Conservation (phyloP, 2,888 invertebrate genomes). For the Galerucella pusilla region DNA sequence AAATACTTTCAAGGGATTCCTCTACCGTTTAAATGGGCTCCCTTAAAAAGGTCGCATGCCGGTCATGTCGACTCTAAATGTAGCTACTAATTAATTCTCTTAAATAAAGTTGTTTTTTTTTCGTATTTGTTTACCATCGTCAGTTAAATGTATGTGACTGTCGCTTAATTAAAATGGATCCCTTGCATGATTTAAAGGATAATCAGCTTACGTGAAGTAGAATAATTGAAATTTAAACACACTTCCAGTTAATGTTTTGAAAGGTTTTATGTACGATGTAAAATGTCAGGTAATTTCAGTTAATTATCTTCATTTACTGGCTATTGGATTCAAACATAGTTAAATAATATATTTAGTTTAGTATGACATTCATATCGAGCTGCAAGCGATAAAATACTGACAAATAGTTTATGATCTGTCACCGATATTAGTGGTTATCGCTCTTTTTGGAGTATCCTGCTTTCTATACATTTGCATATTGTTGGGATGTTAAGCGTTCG, state of each 20-base stretch:
- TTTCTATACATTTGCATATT: no score
- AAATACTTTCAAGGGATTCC: constrained; percentile 39
- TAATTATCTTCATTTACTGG: no score
- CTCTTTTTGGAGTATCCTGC: no score
- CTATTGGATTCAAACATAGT: no score
- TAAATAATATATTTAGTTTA: no score
- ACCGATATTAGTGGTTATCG: background rate
- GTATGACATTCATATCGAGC: no score
- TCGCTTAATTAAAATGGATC: constrained; percentile 15
- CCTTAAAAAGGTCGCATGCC: constrained; percentile 30
- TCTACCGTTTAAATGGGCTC: constrained; percentile 32
- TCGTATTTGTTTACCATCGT: constrained; percentile 21
- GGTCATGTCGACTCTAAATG: constrained; percentile 28
- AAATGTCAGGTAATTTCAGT: no score
- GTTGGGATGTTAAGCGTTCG: no score
- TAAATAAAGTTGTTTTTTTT: constrained; percentile 32
- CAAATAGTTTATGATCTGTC: background rate
- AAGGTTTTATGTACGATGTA: no score
- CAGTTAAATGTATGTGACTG: constrained; percentile 27
- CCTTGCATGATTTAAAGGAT: background rate
- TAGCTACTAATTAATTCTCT: constrained; percentile 38
- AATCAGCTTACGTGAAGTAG: constrained; percentile 19
- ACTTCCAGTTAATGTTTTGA: background rate
- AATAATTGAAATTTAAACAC: background rate
- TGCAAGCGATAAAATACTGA: no score